These are phyloP conservation scores for Aphidoletes aphidimyza DNA, from an alignment of 2,888 invertebrate species.

Conservation along the genomic window DNA sequence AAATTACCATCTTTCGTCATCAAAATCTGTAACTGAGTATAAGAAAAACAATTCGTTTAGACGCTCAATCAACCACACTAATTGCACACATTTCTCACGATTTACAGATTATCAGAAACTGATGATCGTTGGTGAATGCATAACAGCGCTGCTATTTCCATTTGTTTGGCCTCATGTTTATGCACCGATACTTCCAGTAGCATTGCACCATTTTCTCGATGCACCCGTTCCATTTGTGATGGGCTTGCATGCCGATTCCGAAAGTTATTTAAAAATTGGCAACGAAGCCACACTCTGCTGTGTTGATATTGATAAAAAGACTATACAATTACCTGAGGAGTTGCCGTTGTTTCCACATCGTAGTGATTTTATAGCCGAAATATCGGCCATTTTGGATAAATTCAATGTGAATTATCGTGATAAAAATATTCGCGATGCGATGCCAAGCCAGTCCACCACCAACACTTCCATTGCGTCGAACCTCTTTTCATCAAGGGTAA, in stretches of 20 bases:
- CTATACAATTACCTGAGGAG: conserved; percentile 94
- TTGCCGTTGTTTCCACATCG: conserved; percentile 92
- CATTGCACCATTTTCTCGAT: conserved; percentile 94
- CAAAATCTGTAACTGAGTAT: no score
- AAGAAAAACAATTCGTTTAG: no score
- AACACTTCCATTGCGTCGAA: background rate
- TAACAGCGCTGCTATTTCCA: conserved; percentile 89
- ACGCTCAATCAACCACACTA: conserved; percentile 3
- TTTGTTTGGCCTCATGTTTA: conserved; percentile 99
- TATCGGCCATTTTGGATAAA: conserved; percentile 79
- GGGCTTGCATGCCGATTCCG: conserved; percentile 80
- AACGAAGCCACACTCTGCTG: conserved; percentile 91
- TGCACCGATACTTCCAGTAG: conserved; percentile 96
- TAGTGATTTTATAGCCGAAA: conserved; percentile 86
- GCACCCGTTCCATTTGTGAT: conserved; percentile 99
- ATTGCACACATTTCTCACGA: conserved; percentile 26
- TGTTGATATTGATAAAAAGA: conserved; percentile 94
- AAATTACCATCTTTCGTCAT: no score
- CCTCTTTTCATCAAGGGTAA: conserved; percentile 29
- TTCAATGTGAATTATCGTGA: conserved; percentile 70
- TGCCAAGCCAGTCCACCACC: background rate
- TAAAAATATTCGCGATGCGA: conserved; percentile 60
- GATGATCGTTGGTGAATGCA: conserved; percentile 96
- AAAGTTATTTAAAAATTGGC: conserved; percentile 73
- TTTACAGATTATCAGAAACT: conserved; percentile 88